Percentiles rank a stretch among this genome's conserved stretches.
Conservation (phyloP, 2,888 invertebrate species). For the Drosophila merina region DNA sequence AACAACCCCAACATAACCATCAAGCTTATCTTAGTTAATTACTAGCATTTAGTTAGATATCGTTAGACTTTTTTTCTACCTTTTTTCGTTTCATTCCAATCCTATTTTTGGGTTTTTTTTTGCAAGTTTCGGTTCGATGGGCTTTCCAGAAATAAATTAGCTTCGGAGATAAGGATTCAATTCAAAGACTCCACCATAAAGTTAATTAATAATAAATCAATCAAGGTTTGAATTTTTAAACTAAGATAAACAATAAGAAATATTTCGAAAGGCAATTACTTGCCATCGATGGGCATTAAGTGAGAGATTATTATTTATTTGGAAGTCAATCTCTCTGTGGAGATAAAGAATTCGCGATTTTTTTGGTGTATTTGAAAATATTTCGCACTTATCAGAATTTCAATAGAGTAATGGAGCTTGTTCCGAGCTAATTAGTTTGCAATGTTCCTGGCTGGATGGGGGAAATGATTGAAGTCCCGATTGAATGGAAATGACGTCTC, state of each 20-base stretch:
- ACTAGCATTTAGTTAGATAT: slow-evolving; percentile 2
- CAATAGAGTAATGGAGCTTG: slow-evolving; percentile 8
- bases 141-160: neutral
- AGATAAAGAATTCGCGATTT: neutral
- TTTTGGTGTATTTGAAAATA: neutral
- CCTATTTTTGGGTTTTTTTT: neutral
- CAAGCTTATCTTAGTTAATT: slow-evolving; percentile 8
- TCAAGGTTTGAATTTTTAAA: neutral
- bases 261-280: neutral
- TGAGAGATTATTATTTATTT: neutral
- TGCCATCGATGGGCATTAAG: neutral
- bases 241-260: neutral
- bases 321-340: too few relatives aligned
- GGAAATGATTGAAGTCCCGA: neutral
- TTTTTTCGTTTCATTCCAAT: neutral
- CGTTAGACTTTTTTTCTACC: neutral
- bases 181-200: neutral
- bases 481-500: neutral
- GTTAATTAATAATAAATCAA: neutral
- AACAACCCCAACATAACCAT: slow-evolving; percentile 3
- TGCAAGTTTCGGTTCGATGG: neutral
- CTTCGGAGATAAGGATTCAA: neutral
- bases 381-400: neutral
- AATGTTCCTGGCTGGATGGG: neutral
- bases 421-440: slow-evolving; percentile 14